phyloP scores from a whole-genome alignment of 2,113 vertebrate genomes.

The Isichthys henryi region DNA sequence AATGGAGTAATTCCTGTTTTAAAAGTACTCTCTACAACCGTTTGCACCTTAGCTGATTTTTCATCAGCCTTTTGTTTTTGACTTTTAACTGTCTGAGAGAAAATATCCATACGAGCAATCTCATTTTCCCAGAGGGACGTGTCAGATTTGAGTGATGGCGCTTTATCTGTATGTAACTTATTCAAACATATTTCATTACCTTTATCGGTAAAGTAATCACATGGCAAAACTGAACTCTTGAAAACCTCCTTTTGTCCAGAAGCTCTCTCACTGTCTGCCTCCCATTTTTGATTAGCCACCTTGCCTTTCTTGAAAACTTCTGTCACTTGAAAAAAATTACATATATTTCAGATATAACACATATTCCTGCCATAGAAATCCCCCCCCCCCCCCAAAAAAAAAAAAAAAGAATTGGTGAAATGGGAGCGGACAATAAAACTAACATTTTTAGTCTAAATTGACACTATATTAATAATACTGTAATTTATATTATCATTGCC shows the following conservation, averaged over 20 bases:
- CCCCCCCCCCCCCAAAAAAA: not conserved
- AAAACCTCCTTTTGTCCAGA: not conserved
- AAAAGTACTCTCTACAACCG: slow-evolving; percentile 6
- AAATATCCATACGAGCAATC: not conserved
- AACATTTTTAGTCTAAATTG: not conserved
- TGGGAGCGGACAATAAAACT: not conserved
- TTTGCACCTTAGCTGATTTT: not conserved
- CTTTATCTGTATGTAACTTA: not conserved
- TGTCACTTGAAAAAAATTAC: not conserved
- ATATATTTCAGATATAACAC: not conserved
- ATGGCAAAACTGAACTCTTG: too few species aligned
- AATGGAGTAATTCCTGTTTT: not conserved
- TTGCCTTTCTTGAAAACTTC: not conserved
- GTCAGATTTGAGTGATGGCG: not conserved
- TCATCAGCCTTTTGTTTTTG: not conserved
- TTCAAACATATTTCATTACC: not conserved
- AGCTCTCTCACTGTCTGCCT: not conserved
- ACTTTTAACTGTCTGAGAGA: not conserved
- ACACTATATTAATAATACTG: not conserved
- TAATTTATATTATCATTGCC: not conserved
- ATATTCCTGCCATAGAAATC: not conserved
- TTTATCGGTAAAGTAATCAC: not conserved
- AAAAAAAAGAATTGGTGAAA: not conserved
- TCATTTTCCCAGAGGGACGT: not conserved
- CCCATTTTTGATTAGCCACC: not conserved